Evolutionary conservation across 2,888 invertebrate genomes (phyloP), one percentile per base, ranked within the genome.

Genomic region (Geophilus truncorum): DNA sequence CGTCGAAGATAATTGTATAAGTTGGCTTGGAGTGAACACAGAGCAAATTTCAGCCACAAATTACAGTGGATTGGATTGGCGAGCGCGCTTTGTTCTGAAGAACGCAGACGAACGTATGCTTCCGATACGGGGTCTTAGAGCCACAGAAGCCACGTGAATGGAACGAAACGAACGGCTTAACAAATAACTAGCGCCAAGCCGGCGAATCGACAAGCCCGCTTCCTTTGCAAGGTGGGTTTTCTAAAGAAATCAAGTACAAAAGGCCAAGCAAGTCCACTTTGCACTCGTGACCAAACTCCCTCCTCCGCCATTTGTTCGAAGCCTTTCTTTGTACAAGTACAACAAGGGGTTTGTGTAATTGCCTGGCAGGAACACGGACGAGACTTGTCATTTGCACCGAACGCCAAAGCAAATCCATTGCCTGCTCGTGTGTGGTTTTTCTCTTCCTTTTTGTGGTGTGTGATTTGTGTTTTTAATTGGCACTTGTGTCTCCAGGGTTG

Each of bases 391-490:
- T 57, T 57, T 57, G 57, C 57, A 57, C 57, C 21, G 9, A 21
- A 57, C 57, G 23, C 57, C 21, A 4, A 18, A 23, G 18, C n/a
- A 18, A 57, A 57, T 57, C 36, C 36, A 40, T n/a, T n/a, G n/a
- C n/a, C 9, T 3, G 10, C 36, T 40, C 15, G 9, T 40, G 9
- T 40, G 1, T 57, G 1, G 18, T 57, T 9, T 57, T 2, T n/a
- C n/a, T 18, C 9, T 23, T 9, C 57, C 7, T 57, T 18, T 57
- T 57, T 57, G 15, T 57, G 2, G 57, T 9, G 57, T 57, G 57
- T 57, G 57, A 57, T 57, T 57, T 57, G 57, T 57, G 57, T 15
- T 57, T 57, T 57, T 57, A 57, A 57, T 57, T 57, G 57, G 57
- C 57, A 57, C 57, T 57, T 57, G 57, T 21, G 36, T 40, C 57